phyloP scores from a whole-genome alignment of 37 sponge, comb jelly and placozoan genomes.

The Aphrocallistes beatrix region DNA sequence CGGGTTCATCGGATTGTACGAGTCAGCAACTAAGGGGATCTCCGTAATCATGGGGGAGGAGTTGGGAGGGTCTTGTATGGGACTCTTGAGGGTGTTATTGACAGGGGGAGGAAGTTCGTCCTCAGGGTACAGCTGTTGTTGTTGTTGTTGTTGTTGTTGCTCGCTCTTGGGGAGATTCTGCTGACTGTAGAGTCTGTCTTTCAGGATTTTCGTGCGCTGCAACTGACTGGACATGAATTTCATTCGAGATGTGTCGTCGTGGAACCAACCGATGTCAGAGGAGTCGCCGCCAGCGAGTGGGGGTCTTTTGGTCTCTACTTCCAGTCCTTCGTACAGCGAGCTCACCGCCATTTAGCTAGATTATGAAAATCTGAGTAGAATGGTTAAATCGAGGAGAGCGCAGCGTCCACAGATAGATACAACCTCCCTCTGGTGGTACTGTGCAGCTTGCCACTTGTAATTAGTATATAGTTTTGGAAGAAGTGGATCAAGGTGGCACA shows the following conservation, averaged over 20 bases:
- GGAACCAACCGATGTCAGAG: slow-evolving; percentile 15
- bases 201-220: slow-evolving; percentile 41
- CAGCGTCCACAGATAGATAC: no score
- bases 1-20: slow-evolving; percentile 87
- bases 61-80: background rate
- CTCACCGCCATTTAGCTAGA: slow-evolving; percentile 8
- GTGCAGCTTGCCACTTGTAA: no score
- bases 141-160: no score
- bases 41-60: background rate
- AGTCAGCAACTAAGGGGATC: slow-evolving; percentile 30
- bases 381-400: no score
- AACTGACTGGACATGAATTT: slow-evolving; percentile 58
- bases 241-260: slow-evolving; percentile 40
- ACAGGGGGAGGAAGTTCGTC: background rate
- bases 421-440: no score
- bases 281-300: background rate
- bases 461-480: no score
- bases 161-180: background rate
- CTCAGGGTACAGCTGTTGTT: slow-evolving; percentile 6
- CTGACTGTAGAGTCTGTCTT: slow-evolving; percentile 9
- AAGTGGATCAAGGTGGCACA: no score
- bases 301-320: background rate
- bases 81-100: background rate
- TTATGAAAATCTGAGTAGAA: no score
- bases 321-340: background rate